These are phyloP conservation scores for Toxotes jaculatrix DNA, from an alignment of 2,113 vertebrate species.

Conservation along the genomic window DNA sequence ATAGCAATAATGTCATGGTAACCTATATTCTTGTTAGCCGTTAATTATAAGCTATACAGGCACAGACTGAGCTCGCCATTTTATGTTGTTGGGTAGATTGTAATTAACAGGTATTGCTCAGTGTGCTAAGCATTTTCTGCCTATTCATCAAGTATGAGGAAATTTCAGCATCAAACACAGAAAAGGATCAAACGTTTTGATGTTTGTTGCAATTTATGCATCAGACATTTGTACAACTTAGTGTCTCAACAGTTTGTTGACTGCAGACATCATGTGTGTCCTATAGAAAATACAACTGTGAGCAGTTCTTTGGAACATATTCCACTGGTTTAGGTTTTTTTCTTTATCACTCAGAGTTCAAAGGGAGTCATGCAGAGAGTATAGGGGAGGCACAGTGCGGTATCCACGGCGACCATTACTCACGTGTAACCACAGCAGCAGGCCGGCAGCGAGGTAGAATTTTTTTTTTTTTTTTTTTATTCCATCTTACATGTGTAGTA, in stretches of 20 bases:
- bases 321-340: neutral
- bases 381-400: slow-evolving; percentile 2
- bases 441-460: slow-evolving; percentile 15
- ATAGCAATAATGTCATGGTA: slow-evolving; percentile 51
- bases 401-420: slow-evolving; percentile 59
- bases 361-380: slow-evolving; percentile 37
- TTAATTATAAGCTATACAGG: slow-evolving; percentile 47
- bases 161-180: neutral
- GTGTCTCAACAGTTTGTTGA: neutral
- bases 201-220: neutral
- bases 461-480: slow-evolving; percentile 16
- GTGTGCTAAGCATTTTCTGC: neutral
- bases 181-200: neutral
- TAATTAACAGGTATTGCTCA: slow-evolving; percentile 30
- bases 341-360: slow-evolving; percentile 42
- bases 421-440: slow-evolving; percentile 59
- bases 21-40: slow-evolving; percentile 20
- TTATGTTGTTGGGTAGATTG: slow-evolving; percentile 14
- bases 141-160: neutral
- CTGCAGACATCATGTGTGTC: neutral
- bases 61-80: slow-evolving; percentile 5
- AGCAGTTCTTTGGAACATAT: neutral
- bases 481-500: slow-evolving; percentile 46
- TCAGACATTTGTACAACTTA: neutral
- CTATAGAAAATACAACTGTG: neutral